Conservation (phyloP, 1,140 invertebrate species). For the Melitaea cinxia region DNA sequence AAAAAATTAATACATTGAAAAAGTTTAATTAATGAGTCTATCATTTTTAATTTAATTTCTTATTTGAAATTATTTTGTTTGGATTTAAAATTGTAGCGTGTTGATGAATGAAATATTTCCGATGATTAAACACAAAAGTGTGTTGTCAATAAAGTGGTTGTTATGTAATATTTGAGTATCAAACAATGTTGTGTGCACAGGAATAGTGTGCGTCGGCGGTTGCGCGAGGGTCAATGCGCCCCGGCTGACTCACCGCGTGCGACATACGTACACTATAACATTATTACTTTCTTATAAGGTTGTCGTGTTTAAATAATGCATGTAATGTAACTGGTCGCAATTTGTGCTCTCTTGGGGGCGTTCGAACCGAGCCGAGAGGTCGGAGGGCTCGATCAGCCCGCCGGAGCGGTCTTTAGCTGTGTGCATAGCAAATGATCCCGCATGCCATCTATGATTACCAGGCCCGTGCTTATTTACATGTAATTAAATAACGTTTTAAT, state of each 20-base stretch:
- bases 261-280: constrained; percentile 74
- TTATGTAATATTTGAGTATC: constrained; percentile 61
- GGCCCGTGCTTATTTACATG: constrained; percentile 4
- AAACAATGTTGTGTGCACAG: constrained; percentile 59
- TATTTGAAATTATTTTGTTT: no score
- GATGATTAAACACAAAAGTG: constrained; percentile 14
- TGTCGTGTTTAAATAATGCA: constrained; percentile 77
- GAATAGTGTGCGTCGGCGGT: constrained; percentile 64
- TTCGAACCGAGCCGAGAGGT: constrained; percentile 37
- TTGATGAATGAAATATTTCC: not conserved
- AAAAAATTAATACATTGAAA: no score
- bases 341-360: constrained; percentile 60
- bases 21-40: no score
- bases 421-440: constrained; percentile 38
- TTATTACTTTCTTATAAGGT: constrained; percentile 79
- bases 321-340: constrained; percentile 74
- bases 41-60: no score
- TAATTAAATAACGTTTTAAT: not conserved
- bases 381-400: constrained; percentile 21
- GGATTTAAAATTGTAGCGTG: not conserved
- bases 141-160: constrained; percentile 29
- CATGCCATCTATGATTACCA: constrained; percentile 31
- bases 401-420: constrained; percentile 30
- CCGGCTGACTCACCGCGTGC: constrained; percentile 66
- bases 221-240: constrained; percentile 66